Conservation (phyloP, 2,113 vertebrate species). For the Paradoxurus hermaphroditus region DNA sequence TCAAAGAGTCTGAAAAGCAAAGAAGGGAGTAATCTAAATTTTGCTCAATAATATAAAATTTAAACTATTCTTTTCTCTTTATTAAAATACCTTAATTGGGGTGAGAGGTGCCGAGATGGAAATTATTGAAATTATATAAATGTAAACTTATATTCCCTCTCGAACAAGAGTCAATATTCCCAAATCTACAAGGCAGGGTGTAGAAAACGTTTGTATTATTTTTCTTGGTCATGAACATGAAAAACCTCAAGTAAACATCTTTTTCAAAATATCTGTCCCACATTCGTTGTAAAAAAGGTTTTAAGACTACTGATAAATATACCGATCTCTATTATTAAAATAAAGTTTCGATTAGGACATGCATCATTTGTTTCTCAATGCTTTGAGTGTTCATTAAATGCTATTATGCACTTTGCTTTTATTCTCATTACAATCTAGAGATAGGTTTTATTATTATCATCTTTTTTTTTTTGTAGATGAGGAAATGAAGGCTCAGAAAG, state of each 20-base stretch:
- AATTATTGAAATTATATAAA: constrained; percentile 12
- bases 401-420: neutral
- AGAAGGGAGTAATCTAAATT: constrained; percentile 45
- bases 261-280: neutral
- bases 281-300: neutral
- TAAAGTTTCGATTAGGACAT: neutral
- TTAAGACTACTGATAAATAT: neutral
- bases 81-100: constrained; percentile 54
- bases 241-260: neutral
- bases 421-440: neutral
- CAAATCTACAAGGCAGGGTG: neutral
- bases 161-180: neutral
- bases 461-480: neutral
- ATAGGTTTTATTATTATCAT: neutral
- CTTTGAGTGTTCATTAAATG: neutral
- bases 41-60: constrained; percentile 58
- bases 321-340: neutral
- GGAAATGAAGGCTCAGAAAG: neutral
- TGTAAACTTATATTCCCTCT: neutral
- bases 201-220: neutral
- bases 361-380: neutral
- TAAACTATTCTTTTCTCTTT: constrained; percentile 60
- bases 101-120: neutral
- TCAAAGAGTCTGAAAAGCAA: constrained; percentile 59
- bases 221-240: neutral